Percentiles rank a stretch among this genome's conserved stretches.
Evolutionary conservation across 2,113 vertebrate species (phyloP).

Genomic region (Platichthys stellatus): DNA sequence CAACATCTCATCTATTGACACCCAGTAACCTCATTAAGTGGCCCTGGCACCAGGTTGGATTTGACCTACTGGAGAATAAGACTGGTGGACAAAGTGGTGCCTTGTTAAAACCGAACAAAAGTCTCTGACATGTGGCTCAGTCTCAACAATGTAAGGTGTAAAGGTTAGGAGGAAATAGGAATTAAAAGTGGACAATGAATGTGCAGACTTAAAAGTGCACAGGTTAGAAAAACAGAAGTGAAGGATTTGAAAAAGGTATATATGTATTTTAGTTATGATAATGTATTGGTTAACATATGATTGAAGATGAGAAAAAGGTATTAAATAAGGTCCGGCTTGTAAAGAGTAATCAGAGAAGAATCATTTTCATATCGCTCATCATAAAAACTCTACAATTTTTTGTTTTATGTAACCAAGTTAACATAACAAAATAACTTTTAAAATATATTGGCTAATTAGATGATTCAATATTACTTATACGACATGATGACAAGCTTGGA

Average conservation of each 20-base stretch:
- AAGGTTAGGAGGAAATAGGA: constrained; percentile 23
- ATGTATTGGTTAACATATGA: neutral
- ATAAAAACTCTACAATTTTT: neutral
- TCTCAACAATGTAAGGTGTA: constrained; percentile 33
- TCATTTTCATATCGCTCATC: neutral
- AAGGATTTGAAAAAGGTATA: neutral
- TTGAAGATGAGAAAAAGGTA: neutral
- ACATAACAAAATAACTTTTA: neutral
- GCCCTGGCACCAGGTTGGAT: constrained; percentile 14
- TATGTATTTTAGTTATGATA: neutral
- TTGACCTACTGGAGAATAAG: constrained; percentile 26
- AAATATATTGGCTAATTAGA: constrained; percentile 32
- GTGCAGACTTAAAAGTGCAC: neutral
- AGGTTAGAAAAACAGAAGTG: neutral
- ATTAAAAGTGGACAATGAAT: constrained; percentile 7
- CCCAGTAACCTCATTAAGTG: constrained; percentile 28
- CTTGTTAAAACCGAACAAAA: constrained; percentile 44
- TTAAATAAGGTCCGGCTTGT: neutral
- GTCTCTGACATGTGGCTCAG: constrained; percentile 20
- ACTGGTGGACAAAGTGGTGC: constrained; percentile 11
- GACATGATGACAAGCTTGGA: constrained; percentile 45
- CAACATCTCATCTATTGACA: constrained; percentile 8
- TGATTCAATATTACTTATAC: constrained; percentile 32
- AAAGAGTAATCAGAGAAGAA: neutral
- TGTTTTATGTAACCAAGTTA: neutral